Base-by-base conservation (phyloP, 2,797 vertebrate genomes). In the Urophycis tenuis region DNA sequence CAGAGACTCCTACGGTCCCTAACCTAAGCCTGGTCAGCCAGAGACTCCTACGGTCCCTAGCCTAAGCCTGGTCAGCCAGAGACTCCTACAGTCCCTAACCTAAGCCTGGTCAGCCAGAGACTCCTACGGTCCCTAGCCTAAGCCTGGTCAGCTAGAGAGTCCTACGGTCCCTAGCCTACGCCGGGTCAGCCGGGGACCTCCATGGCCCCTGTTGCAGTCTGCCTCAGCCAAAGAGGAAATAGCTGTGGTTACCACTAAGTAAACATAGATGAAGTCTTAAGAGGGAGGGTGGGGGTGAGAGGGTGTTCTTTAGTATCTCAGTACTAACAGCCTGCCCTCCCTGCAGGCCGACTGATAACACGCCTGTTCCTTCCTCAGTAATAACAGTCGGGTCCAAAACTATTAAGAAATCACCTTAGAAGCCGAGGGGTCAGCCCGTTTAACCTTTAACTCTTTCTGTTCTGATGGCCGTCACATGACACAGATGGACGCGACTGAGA, bases 231-330 rank as follows among this genome's bases (percentile, higher is more conserved):
- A 78, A 74, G 79, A 89, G 91, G 90, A 92, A 92, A 91, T 90
- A 84, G 79, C 87, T 89, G 85, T 81, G 82, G 87, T 86, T 85
- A 85, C 78, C 82, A 78, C 83, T 88, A 84, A 77, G 85, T 90
- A 92, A 92, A 92, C 89, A 92, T 91, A 91, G 90, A 90, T 92
- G 89, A 91, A 85, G 81, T 84, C 82, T 81, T 76, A 85, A 89
- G 81, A 79, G 85, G 77, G 84, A 73, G 71, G 76, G 36, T 32
- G 75, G 60, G 25, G 60, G 60, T 11, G 2, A n/a, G 60, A 25
- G 25, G 60, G 60, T 67, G 60, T 67, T 29, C 25, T 67, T 67
- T 67, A 67, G 60, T 64, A 64, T n/a, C 60, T 45, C 78, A 88
- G 79, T 87, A 82, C 83, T 71, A 72, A n/a, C 81, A 78, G 84